Base-by-base conservation (phyloP, 1,140 invertebrate species). In the Spodoptera litura region DNA sequence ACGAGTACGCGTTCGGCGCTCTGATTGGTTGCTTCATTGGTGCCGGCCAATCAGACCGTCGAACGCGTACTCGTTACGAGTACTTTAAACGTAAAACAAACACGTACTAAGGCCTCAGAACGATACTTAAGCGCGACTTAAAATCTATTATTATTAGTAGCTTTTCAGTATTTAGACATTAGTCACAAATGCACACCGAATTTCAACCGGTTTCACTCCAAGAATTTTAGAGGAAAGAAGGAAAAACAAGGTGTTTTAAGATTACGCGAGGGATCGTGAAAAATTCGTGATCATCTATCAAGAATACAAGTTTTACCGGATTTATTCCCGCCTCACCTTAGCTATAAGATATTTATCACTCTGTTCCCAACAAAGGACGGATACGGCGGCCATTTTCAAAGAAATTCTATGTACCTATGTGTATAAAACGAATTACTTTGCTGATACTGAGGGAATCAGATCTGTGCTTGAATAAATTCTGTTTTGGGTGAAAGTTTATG, bases 321-420 rank as follows among this genome's bases (percentile, higher is more conserved):
- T 73, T 49, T 73, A 59, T 61, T 61, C 71, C 56, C 55, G 15
- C 15, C 71, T 61, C 56, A 73, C 71, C 71, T 73, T 58, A 58
- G 31, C 55, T 58, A 73, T 73, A 49, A 49, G 71, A 73, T 73
- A 73, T 73, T 73, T 73, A 73, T 73, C 71, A 73, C 49, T 51
- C 56, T 27, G 71, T 73, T 49, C 11, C 56, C 71, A 51, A 73
- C 55, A 73, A 73, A 73, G 51, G 71, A 38, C 25, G 71, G 71
- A 73, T 61, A n/a, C 56, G 56, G 38, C 38, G 15, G 71, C 56
- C 71, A 73, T 73, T 73, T 73, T 73, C 10, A 12, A 59, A 44
- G 9, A 59, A 35, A 27, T 25, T 58, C 51, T 51, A 15, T 25
- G 15, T 68, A 68, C 35, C 11, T 68, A 20, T 53, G 38, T 49